Percentiles rank a stretch among this genome's conserved stretches.
Evolutionary conservation across 2,888 invertebrate genomes (phyloP).

Genomic region (Acronicta psi): DNA sequence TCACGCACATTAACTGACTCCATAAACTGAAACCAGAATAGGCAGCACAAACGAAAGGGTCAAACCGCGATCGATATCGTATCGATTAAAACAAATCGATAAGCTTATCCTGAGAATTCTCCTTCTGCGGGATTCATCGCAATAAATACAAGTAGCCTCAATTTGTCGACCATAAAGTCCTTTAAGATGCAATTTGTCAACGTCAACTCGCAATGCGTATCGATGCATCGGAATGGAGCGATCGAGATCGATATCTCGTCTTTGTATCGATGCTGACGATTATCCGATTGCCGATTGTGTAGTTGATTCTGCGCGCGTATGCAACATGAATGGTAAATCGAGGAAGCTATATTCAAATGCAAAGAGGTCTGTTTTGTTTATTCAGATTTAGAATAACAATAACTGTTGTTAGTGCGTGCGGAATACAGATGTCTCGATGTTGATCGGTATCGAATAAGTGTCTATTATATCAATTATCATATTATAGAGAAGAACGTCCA

Average conservation of each 20-base stretch:
- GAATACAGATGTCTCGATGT: slow-evolving; percentile 69
- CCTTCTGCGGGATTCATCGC: slow-evolving; percentile 59
- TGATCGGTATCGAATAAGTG: slow-evolving; percentile 30
- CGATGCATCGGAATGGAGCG: slow-evolving; percentile 78
- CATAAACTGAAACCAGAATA: slow-evolving; percentile 45
- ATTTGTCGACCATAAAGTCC: slow-evolving; percentile 82
- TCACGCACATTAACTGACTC: slow-evolving; percentile 36
- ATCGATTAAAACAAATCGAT: slow-evolving; percentile 65
- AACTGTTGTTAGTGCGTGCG: slow-evolving; percentile 53
- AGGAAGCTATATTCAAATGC: slow-evolving; percentile 74
- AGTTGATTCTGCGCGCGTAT: slow-evolving; percentile 63
- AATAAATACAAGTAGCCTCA: slow-evolving; percentile 81
- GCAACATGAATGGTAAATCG: slow-evolving; percentile 74
- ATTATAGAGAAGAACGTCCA: neutral
- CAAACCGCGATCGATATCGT: slow-evolving; percentile 59
- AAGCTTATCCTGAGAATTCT: slow-evolving; percentile 66
- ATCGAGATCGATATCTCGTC: slow-evolving; percentile 82
- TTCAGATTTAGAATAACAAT: slow-evolving; percentile 70
- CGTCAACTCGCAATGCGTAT: slow-evolving; percentile 79
- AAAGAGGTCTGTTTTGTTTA: slow-evolving; percentile 73
- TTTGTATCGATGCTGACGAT: slow-evolving; percentile 79
- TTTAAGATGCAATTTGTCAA: slow-evolving; percentile 83
- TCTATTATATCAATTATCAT: slow-evolving; percentile 27
- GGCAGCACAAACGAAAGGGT: slow-evolving; percentile 46
- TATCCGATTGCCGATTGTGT: slow-evolving; percentile 73